A percentile compares a stretch with the other conserved stretches of the same genome.
These are phyloP conservation scores for Melipona quadrifasciata DNA, from an alignment of 1,140 invertebrate genomes.

Conservation along the genomic window DNA sequence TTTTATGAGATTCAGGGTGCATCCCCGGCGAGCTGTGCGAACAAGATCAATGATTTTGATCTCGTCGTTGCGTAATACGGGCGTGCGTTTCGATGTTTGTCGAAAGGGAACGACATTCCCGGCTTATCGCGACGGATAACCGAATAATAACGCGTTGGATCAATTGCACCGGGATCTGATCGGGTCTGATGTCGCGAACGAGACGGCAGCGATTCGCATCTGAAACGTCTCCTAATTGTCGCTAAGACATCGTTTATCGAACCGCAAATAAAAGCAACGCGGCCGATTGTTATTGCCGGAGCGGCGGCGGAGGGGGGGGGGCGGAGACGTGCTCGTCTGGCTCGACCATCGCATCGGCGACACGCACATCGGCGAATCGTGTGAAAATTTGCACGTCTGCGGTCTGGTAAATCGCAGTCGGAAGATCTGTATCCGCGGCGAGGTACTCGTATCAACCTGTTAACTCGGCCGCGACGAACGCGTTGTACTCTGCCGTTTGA, in stretches of 20 bases:
- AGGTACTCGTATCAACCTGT: too few species aligned
- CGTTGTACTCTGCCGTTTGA: too few species aligned
- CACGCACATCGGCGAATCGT: not conserved
- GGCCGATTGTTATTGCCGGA: not conserved
- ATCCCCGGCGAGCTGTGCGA: too few species aligned
- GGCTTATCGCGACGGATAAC: not conserved
- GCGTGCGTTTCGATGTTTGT: not conserved
- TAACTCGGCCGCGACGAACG: too few species aligned
- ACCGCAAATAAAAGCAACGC: conserved; percentile 26
- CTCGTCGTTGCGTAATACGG: conserved; percentile 21
- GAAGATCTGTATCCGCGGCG: too few species aligned
- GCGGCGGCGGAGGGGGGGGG: too few species aligned
- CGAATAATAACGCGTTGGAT: not conserved
- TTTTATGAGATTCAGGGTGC: too few species aligned
- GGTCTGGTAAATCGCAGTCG: not conserved
- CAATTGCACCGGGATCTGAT: not conserved
- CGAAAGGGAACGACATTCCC: not conserved
- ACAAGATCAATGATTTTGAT: too few species aligned
- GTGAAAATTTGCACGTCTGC: not conserved
- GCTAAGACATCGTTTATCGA: conserved; percentile 39
- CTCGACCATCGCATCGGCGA: not conserved
- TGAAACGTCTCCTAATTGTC: conserved; percentile 16
- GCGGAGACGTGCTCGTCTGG: not conserved
- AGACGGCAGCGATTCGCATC: conserved; percentile 11
- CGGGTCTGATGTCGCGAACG: not conserved